Base-by-base conservation (phyloP, 1,140 invertebrate genomes). In the Macrobrachium rosenbergii region DNA sequence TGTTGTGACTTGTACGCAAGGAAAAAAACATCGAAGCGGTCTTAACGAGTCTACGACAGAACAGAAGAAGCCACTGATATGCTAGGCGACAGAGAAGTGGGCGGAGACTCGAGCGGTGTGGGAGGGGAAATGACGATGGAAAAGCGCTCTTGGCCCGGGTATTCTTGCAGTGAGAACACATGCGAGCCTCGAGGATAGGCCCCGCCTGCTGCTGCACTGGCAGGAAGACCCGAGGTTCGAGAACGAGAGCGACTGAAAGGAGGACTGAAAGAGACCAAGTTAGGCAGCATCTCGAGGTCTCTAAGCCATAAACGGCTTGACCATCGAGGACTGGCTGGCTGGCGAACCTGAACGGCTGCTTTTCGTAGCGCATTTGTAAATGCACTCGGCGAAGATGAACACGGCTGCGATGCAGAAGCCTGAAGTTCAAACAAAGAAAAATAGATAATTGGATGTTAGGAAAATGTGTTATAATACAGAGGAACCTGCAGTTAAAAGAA, bases 231-330 rank as follows among this genome's bases (percentile, higher is more conserved):
- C 52, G 12, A 12, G 0, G 72, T 63, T 16, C 3, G 72, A 43
- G 37, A 72, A 23, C 11, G 79, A 2, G 19, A 19, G 8, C 10
- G 69, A 6, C n/a, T 12, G 63, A 37, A 17, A 37, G 19, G 23
- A n/a, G 69, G 80, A 2, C 43, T 58, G 28, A 83, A 88, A 17
- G 80, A 21, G 58, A 88, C 64, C 80, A 82, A 78, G 21, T 69
- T 79, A 14, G 77, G 86, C 23, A 88, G 80, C 43, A 82, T 82
- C 69, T 88, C 80, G 43, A 83, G 80, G 63, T 82, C 80, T 28
- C 28, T 88, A 88, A 83, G 86, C 80, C 86, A 88, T 88, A 75
- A 89, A 82, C 73, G 87, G 82, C 45, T 88, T 89, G 89, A 89
- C 89, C 73, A 83, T 21, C 14, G 89, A 80, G 43, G 60, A 63